These are phyloP conservation scores for Drosophila yooni DNA, from an alignment of 2,888 invertebrate genomes.

Conservation along the genomic window DNA sequence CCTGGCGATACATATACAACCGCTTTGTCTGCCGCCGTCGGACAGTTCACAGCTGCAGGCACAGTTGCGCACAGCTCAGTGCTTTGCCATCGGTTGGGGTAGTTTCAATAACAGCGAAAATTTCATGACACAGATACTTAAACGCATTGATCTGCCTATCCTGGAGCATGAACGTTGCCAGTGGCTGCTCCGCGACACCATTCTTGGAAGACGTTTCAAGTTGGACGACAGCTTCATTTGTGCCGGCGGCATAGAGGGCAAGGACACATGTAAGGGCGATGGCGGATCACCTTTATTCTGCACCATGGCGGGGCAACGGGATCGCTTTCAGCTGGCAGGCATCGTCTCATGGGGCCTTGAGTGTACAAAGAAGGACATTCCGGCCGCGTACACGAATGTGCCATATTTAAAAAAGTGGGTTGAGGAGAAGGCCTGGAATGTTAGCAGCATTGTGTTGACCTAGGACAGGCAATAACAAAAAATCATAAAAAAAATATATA, in stretches of 20 bases:
- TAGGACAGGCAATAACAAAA: neutral
- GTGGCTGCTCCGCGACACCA: slow-evolving; percentile 86
- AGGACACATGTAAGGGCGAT: slow-evolving; percentile 86
- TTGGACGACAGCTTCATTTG: slow-evolving; percentile 90
- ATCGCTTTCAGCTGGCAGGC: slow-evolving; percentile 71
- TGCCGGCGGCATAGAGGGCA: slow-evolving; percentile 90
- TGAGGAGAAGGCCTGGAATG: slow-evolving; percentile 77
- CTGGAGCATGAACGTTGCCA: slow-evolving; percentile 86
- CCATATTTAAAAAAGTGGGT: slow-evolving; percentile 89
- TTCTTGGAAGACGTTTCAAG: slow-evolving; percentile 88
- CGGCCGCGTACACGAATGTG: slow-evolving; percentile 91
- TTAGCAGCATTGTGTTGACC: slow-evolving; percentile 38
- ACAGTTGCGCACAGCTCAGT: slow-evolving; percentile 81
- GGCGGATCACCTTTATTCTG: slow-evolving; percentile 93
- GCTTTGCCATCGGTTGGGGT: slow-evolving; percentile 80
- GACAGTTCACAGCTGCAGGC: slow-evolving; percentile 55
- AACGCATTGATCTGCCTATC: slow-evolving; percentile 89
- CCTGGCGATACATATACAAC: slow-evolving; percentile 88
- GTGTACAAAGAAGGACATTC: slow-evolving; percentile 88
- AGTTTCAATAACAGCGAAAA: slow-evolving; percentile 78
- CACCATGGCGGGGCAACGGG: slow-evolving; percentile 79
- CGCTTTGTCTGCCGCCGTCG: slow-evolving; percentile 88
- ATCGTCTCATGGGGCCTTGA: slow-evolving; percentile 90
- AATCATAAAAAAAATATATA: no score
- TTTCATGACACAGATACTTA: slow-evolving; percentile 86